Percentiles rank a stretch among this genome's conserved stretches.
Conservation (phyloP, 2,113 vertebrate genomes). For the Scytalopus superciliaris region DNA sequence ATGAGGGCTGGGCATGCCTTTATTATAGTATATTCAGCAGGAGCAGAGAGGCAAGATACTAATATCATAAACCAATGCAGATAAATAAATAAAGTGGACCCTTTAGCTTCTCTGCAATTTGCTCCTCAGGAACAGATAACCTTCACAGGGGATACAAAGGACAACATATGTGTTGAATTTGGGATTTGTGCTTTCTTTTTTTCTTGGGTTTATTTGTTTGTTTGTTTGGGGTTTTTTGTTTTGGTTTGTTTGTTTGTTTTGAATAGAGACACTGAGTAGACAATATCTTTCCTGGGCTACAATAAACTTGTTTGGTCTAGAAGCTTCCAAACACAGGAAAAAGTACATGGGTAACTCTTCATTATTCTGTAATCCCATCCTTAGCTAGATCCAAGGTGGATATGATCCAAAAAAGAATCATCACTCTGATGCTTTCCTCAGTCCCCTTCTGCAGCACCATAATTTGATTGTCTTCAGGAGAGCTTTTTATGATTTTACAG, state of each 20-base stretch:
- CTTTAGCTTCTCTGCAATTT: neutral
- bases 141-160: neutral
- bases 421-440: neutral
- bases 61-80: neutral
- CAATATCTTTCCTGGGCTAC: neutral
- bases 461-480: neutral
- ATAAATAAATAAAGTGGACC: neutral
- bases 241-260: neutral
- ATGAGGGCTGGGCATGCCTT: neutral
- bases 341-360: neutral
- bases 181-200: fast-evolving
- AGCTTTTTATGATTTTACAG: neutral
- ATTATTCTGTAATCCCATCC: neutral
- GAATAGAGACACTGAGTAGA: neutral
- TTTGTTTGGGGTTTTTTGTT: neutral
- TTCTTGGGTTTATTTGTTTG: neutral
- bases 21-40: neutral
- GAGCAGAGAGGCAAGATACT: neutral
- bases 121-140: neutral
- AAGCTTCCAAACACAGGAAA: neutral
- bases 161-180: neutral
- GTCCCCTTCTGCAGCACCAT: neutral
- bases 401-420: neutral
- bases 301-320: neutral
- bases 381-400: neutral